These are phyloP conservation scores for Laticauda laticaudata DNA, from an alignment of 2,113 vertebrate species.

Conservation along the genomic window DNA sequence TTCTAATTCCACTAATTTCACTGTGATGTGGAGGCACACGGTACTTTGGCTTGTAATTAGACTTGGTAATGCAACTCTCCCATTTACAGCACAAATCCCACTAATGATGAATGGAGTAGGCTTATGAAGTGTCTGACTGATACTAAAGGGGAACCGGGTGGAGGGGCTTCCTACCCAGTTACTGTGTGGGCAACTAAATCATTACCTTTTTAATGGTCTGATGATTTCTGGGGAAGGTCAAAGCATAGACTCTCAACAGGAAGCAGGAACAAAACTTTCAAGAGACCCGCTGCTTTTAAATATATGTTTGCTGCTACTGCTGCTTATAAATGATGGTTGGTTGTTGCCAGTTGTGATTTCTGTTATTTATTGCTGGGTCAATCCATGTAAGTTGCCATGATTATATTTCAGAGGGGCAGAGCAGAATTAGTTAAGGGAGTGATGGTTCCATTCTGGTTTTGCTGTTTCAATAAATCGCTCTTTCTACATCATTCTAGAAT, in stretches of 20 bases:
- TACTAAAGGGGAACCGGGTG: conserved; percentile 59
- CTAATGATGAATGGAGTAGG: conserved; percentile 74
- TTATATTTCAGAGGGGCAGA: background rate
- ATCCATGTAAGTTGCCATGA: background rate
- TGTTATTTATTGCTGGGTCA: background rate
- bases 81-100: conserved; percentile 76
- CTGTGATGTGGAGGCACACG: conserved; percentile 49
- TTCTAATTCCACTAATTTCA: conserved; percentile 68
- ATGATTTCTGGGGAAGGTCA: conserved; percentile 46
- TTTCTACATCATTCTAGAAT: background rate
- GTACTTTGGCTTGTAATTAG: conserved; percentile 76
- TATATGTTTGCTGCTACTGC: background rate
- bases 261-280: background rate
- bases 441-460: background rate
- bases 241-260: conserved; percentile 30
- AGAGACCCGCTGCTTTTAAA: background rate
- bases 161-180: conserved; percentile 64
- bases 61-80: conserved; percentile 74
- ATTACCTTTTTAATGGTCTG: conserved; percentile 51
- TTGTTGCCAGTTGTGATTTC: background rate
- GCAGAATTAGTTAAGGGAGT: background rate
- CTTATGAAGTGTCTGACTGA: conserved; percentile 56
- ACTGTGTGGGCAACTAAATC: conserved; percentile 55
- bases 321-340: conserved; percentile 2
- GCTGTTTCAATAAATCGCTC: background rate